Evolutionary conservation across 2,797 vertebrate genomes (phyloP), one percentile per base, ranked within the genome.

Genomic region (Todus mexicanus): DNA sequence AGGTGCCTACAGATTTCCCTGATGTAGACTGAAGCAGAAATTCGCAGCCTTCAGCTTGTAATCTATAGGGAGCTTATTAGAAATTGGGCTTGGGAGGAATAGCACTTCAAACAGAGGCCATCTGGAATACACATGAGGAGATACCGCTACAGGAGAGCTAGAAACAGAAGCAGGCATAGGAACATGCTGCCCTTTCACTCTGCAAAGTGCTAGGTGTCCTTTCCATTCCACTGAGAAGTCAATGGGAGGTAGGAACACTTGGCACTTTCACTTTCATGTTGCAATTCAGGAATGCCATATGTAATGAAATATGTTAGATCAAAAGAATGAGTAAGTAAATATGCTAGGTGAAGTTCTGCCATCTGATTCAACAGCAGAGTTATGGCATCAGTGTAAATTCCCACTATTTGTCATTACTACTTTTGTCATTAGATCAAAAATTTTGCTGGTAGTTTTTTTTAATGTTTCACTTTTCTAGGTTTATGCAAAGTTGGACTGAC

Each of bases 401-500:
- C n/a, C 22, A 14, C 21, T 79, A 4, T 42, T 91, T 73, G 26
- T 50, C 26, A 20, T 81, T 68, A 56, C 14, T 86, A 15, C 8
- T 82, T 78, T 54, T 19, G 38, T 64, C 56, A 5, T 57, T 77
- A 40, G 25, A 23, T 61, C n/a, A 50, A 70, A 65, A 25, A 23
- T 47, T 5, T 6, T 59, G 8, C 5, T 71, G 26, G 5, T 20
- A 27, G 10, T 66, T 57, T 40, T 68, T 71, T 84, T 66, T 51
- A 23, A 42, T 50, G 12, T 45, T 91, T 68, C 15, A 5, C 60
- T 80, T 91, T 82, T 72, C 74, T 94, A 98, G 94, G 12, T 98
- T 97, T 85, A 98, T 98, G 77, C 96, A 98, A 29, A 98, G 97
- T 91, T 98, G 98, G 98, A 98, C 97, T 81, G 98, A 98, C 88